These are phyloP conservation scores for Pseudochromis fuscus DNA, from an alignment of 2,797 vertebrate genomes.

Conservation along the genomic window DNA sequence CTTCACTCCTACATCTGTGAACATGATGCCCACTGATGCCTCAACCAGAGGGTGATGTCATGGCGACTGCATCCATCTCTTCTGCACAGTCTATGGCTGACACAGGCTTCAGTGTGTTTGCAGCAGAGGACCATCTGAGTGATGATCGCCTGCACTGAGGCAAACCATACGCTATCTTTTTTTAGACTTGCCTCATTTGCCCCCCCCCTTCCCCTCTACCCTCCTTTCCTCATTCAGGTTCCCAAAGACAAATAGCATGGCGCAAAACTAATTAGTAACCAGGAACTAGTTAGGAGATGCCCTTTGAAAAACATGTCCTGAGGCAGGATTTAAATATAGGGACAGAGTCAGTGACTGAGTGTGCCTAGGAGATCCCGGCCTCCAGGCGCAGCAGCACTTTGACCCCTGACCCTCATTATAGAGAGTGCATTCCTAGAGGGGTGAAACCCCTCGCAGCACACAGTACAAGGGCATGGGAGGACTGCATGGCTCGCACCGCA, in stretches of 20 bases:
- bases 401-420: conserved; percentile 88
- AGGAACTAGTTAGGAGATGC: conserved; percentile 88
- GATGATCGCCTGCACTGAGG: conserved; percentile 68
- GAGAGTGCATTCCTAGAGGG: conserved; percentile 82
- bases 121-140: conserved; percentile 53
- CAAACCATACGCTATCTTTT: conserved; percentile 76
- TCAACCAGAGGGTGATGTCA: too few species aligned
- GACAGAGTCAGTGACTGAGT: conserved; percentile 85
- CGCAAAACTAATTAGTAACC: conserved; percentile 87
- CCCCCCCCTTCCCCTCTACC: conserved; percentile 4
- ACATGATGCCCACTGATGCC: too few species aligned
- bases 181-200: conserved; percentile 73
- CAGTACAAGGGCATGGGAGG: conserved; percentile 81
- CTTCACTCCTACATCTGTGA: too few species aligned
- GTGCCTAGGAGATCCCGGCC: conserved; percentile 82
- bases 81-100: too few species aligned
- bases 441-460: conserved; percentile 75
- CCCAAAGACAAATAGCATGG: conserved; percentile 86
- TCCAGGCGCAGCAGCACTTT: conserved; percentile 78
- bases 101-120: conserved; percentile 57
- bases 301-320: conserved; percentile 83
- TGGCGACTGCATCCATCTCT: too few species aligned
- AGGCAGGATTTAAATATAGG: conserved; percentile 87
- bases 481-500: conserved; percentile 56
- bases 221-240: conserved; percentile 62